Evolutionary conservation across 1,140 invertebrate genomes (phyloP).

Genomic region (Frieseomelitta varia): DNA sequence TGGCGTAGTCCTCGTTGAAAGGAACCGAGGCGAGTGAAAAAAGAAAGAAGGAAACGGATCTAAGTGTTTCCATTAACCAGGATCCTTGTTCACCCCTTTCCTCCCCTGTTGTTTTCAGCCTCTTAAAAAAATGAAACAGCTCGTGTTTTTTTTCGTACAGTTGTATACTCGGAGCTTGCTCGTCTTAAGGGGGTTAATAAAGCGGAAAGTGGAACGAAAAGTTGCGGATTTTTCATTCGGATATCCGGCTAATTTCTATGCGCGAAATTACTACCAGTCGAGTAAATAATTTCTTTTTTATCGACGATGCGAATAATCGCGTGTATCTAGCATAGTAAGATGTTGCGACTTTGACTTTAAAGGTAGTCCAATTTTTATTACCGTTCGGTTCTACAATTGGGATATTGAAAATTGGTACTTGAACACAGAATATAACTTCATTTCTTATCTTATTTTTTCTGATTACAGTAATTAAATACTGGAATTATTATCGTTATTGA

Average conservation of each 20-base stretch:
- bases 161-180: slow-evolving; percentile 14
- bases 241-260: slow-evolving; percentile 11
- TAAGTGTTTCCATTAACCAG: slow-evolving; percentile 52
- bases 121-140: slow-evolving; percentile 47
- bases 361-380: not conserved
- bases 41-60: slow-evolving; percentile 12
- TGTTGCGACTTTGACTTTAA: not conserved
- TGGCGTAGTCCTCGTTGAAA: slow-evolving; percentile 31
- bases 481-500: no score
- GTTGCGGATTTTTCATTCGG: slow-evolving; percentile 18
- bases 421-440: not conserved
- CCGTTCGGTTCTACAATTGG: not conserved
- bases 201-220: slow-evolving; percentile 18
- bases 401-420: not conserved
- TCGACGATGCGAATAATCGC: not conserved
- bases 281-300: not conserved
- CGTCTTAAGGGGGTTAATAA: slow-evolving; percentile 40
- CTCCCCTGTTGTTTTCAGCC: not conserved
- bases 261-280: not conserved
- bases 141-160: slow-evolving; percentile 31
- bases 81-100: not conserved
- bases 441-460: not conserved
- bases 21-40: not conserved
- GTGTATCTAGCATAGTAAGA: not conserved
- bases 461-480: not conserved